Percentiles rank a stretch among this genome's conserved stretches.
Conservation (phyloP, 2,113 vertebrate genomes). For the Myotis yumanensis region DNA sequence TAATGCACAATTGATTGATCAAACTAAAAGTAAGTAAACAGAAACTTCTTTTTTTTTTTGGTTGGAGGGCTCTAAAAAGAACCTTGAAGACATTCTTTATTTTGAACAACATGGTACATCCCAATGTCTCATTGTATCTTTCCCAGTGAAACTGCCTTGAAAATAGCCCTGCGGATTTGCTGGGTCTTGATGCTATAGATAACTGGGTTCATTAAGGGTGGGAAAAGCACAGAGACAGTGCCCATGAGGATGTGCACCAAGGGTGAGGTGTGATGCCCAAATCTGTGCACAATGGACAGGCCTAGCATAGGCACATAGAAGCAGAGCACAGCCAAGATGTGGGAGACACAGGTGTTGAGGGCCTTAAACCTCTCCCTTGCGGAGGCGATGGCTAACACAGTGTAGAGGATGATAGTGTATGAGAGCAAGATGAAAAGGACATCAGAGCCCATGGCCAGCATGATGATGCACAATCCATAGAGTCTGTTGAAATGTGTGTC, state of each 20-base stretch:
- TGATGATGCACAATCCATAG: conserved; percentile 21
- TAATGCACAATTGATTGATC: not conserved
- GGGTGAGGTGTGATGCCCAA: not conserved
- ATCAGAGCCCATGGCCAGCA: conserved; percentile 43
- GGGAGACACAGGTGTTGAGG: conserved; percentile 8
- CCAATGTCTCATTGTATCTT: not conserved
- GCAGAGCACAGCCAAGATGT: conserved; percentile 29
- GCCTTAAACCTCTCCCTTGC: not conserved
- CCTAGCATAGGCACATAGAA: conserved; percentile 22
- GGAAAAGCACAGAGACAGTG: conserved; percentile 28
- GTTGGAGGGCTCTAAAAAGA: not conserved
- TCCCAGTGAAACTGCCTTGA: not conserved
- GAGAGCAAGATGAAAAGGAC: conserved; percentile 46
- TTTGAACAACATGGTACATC: not conserved
- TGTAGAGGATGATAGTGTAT: not conserved
- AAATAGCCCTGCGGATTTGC: not conserved
- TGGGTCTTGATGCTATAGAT: conserved; percentile 42
- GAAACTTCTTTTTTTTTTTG: not conserved
- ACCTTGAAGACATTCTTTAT: not conserved
- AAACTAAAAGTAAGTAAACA: not conserved
- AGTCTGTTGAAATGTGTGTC: conserved; percentile 31
- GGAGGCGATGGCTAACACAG: not conserved
- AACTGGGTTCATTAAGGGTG: not conserved
- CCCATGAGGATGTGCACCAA: conserved; percentile 25
- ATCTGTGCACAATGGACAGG: not conserved